A percentile compares a stretch with the other conserved stretches of the same genome.
Conservation (phyloP, 2,113 vertebrate genomes). For the Sclerurus mexicanus region DNA sequence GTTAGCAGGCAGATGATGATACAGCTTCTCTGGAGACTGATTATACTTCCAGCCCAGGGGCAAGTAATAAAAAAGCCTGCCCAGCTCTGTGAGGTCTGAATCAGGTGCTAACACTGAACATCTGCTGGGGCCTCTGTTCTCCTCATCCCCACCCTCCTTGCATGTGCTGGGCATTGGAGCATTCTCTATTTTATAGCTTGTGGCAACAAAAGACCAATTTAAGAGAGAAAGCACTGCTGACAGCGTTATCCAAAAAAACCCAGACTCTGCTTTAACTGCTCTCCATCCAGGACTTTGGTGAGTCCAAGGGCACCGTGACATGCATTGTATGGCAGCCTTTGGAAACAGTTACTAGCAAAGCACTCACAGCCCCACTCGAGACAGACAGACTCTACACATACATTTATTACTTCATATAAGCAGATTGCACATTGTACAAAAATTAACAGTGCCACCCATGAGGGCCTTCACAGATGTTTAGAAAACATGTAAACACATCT, state of each 20-base stretch:
- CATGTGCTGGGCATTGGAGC: neutral
- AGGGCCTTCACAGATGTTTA: conserved; percentile 3
- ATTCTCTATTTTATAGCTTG: neutral
- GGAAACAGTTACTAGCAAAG: neutral
- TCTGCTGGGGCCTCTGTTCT: conserved; percentile 1
- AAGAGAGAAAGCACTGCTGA: conserved; percentile 7
- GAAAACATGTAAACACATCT: neutral
- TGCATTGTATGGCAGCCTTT: neutral
- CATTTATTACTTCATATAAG: conserved; percentile 51
- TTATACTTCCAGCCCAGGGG: conserved; percentile 5
- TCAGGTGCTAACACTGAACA: conserved; percentile 62
- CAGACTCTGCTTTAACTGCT: neutral
- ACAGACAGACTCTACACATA: neutral
- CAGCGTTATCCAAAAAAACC: neutral
- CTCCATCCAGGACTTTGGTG: neutral
- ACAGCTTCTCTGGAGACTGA: conserved; percentile 9
- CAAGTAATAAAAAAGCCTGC: conserved; percentile 22
- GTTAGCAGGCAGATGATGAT: conserved; percentile 7
- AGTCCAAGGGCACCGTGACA: neutral
- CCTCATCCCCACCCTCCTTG: neutral
- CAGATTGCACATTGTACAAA: neutral
- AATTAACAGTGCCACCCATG: neutral
- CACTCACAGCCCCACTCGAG: neutral
- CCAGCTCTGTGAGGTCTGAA: conserved; percentile 22
- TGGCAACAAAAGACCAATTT: neutral